Evolutionary conservation across 2,113 vertebrate genomes (phyloP).

Genomic region (Argyrosomus japonicus): DNA sequence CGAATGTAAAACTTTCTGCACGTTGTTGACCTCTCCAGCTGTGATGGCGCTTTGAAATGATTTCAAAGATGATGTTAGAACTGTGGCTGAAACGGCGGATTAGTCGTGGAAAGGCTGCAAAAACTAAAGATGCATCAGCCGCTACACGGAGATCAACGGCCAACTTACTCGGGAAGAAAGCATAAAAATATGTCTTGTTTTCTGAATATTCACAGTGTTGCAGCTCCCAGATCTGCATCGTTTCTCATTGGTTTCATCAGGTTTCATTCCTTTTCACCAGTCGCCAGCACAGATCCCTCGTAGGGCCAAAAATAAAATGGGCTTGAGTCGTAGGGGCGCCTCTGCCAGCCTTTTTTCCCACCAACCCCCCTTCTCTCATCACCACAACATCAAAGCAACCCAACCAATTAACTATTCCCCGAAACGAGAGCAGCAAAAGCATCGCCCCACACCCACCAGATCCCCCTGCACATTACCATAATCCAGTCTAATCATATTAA

Average conservation of each 20-base stretch:
- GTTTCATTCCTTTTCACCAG: conserved; percentile 59
- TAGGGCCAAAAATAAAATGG: conserved; percentile 72
- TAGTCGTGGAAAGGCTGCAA: background rate
- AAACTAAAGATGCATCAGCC: background rate
- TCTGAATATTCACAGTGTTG: conserved; percentile 27
- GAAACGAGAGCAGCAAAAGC: conserved; percentile 78
- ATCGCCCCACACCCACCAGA: conserved; percentile 70
- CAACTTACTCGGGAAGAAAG: background rate
- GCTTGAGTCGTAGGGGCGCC: conserved; percentile 54
- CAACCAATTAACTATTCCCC: conserved; percentile 83
- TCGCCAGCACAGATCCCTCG: conserved; percentile 57
- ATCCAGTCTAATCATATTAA: conserved; percentile 86
- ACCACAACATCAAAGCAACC: conserved; percentile 80
- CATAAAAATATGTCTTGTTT: conserved; percentile 3
- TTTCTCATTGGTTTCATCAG: conserved; percentile 61
- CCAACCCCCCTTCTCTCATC: conserved; percentile 67
- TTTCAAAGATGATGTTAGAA: background rate
- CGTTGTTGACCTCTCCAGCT: background rate
- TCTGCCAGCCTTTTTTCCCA: conserved; percentile 54
- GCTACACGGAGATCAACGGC: background rate
- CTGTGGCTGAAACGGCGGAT: background rate
- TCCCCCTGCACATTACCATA: conserved; percentile 81
- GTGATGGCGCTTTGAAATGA: background rate
- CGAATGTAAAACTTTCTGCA: conserved; percentile 17
- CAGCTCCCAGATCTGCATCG: conserved; percentile 32